Evolutionary conservation across 2,888 invertebrate genomes (phyloP).

Genomic region (Phengaris arion): DNA sequence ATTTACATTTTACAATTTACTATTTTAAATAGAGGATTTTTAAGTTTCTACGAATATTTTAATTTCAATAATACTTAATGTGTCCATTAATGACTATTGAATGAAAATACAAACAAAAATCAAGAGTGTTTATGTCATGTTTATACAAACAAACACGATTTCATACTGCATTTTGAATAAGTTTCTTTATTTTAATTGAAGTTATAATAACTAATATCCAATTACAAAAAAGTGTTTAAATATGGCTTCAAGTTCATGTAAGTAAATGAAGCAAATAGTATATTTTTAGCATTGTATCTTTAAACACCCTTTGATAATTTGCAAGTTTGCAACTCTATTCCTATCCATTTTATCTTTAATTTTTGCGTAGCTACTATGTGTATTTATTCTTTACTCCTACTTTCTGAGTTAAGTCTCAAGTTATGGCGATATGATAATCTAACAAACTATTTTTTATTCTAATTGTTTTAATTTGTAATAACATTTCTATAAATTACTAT

Average conservation of each 20-base stretch:
- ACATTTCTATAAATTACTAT: no score
- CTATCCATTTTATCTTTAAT: no score
- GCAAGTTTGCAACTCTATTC: background rate
- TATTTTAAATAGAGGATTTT: background rate
- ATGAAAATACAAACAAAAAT: background rate
- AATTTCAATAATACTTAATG: background rate
- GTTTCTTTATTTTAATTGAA: background rate
- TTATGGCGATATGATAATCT: no score
- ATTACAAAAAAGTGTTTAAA: background rate
- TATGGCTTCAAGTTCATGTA: constrained; percentile 15
- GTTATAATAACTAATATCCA: background rate
- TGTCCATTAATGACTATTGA: background rate
- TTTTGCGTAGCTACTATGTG: no score
- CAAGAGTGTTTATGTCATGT: background rate
- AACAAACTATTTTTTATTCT: no score
- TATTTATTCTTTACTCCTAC: no score
- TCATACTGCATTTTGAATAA: constrained; percentile 4
- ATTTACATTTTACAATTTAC: background rate
- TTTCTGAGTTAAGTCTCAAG: no score
- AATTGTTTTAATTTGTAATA: no score
- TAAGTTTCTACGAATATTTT: background rate
- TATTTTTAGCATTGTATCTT: background rate
- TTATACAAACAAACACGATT: background rate
- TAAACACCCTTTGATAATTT: background rate
- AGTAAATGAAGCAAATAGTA: background rate